Evolutionary conservation across 2,113 vertebrate species (phyloP), one percentile per base, ranked within the genome.

Genomic region (Glaucidium brasilianum): DNA sequence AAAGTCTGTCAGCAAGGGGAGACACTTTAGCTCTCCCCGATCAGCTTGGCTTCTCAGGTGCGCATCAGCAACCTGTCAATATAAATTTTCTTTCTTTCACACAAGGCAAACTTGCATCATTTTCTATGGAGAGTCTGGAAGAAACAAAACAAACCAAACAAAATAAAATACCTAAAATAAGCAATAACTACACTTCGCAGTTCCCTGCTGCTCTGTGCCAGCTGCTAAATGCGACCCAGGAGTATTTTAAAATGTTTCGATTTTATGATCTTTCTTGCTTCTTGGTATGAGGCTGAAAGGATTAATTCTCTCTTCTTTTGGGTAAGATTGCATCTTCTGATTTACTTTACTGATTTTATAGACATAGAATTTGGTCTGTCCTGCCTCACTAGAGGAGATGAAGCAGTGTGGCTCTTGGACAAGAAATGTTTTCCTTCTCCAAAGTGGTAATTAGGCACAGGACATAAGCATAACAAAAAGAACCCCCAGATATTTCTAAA

Each of bases 191-290:
- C 83, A 78, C 60, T 75, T 81, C 3, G 15, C 43, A 35, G 37
- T 71, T 90, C 82, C 88, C 88, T 84, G 85, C 60, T 83, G 76
- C 85, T 93, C 88, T 60, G 47, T 72, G 75, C 71, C 92, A 88
- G 75, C 55, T 94, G 90, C 82, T 94, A 87, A 79, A 91, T 37
- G 35, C 3, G 4, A 92, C 85, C 29, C 74, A 49, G 72, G 39
- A 87, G 64, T 60, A 71, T 74, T 89, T 89, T 49, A 75, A 75
- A 81, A 82, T 27, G 47, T 50, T 95, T 69, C 5, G 2, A 64
- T 84, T 93, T 95, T 67, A 69, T 56, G 41, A 63, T 74, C 62
- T 85, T 84, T 67, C 74, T 53, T 83, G 45, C 47, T 92, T 64
- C 76, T 82, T 89, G 66, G 35, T 43, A 63, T 23, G 45, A 91